Evolutionary conservation across 2,113 vertebrate species (phyloP), one percentile per base, ranked within the genome.

Genomic region (Xenopus tropicalis): DNA sequence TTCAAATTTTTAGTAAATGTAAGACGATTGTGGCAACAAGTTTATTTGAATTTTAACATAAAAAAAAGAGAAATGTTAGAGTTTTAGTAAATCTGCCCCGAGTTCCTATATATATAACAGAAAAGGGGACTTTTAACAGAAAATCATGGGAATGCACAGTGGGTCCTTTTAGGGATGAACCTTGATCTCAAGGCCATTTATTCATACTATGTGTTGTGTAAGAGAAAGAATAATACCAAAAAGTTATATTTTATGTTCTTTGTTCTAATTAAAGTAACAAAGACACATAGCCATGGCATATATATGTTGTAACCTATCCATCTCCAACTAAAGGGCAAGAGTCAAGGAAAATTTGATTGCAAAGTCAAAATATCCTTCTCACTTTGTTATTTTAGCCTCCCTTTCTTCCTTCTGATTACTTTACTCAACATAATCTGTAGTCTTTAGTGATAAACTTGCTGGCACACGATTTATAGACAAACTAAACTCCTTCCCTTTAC

Each of bases 301-400:
- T n/a, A 76, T 81, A 74, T 88, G 88, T 83, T 86, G 87, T 86
- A 90, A 90, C 77, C 79, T 79, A 83, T 89, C 82, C 77, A 70
- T 85, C 85, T 86, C 82, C 82, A 80, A 76, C 79, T 78, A 77
- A 83, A 87, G 83, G 79, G 77, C 86, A 80, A 22, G 79, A 85
- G 85, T 90, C 86, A 85, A 83, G 83, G 80, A 82, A 76, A 79
- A 77, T 81, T 83, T 81, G 85, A 87, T 75, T 87, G 86, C 79
- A 82, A 80, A 85, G 86, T 84, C 84, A 80, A 86, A 85, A 82
- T 71, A 85, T 80, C 73, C 80, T 83, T 84, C 81, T 85, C 9
- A 0, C 75, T 54, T 70, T 89, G 85, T 90, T 91, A 87, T 90
- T 89, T 86, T 88, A 88, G 83, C 85, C 88, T 89, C 88, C 89